Evolutionary conservation across 2,888 invertebrate species (phyloP).

Genomic region (Phyllotreta striolata): DNA sequence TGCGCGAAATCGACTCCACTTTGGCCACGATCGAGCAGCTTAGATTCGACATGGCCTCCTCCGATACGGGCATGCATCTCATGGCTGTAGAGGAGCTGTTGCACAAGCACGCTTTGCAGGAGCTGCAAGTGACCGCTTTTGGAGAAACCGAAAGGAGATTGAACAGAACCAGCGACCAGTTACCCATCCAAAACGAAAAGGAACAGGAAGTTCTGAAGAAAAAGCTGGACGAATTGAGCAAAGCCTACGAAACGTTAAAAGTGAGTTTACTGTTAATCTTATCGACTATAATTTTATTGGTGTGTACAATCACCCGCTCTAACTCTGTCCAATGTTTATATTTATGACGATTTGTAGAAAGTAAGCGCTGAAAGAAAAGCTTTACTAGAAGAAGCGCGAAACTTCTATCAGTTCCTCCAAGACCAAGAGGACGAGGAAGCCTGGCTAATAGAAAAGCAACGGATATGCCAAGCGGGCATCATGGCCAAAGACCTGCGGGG

Average conservation of each 20-base stretch:
- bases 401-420: slow-evolving; percentile 94
- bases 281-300: not conserved
- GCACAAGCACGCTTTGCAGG: slow-evolving; percentile 92
- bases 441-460: slow-evolving; percentile 94
- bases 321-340: too few relatives aligned
- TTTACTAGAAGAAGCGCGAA: slow-evolving; percentile 89
- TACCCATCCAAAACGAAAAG: slow-evolving; percentile 62
- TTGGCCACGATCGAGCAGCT: slow-evolving; percentile 84
- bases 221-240: slow-evolving; percentile 78
- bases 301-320: not conserved
- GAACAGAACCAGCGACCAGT: slow-evolving; percentile 68
- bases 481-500: slow-evolving; percentile 92
- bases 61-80: slow-evolving; percentile 92
- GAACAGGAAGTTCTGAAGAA: slow-evolving; percentile 71
- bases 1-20: slow-evolving; percentile 92
- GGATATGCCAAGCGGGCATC: slow-evolving; percentile 91
- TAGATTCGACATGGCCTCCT: slow-evolving; percentile 72
- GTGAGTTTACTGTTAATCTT: slow-evolving; percentile 57
- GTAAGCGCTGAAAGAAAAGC: slow-evolving; percentile 81
- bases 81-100: slow-evolving; percentile 93
- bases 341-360: slow-evolving; percentile 62
- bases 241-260: slow-evolving; percentile 73
- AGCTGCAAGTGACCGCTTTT: slow-evolving; percentile 87
- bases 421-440: slow-evolving; percentile 98
- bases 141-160: slow-evolving; percentile 84